Base-by-base conservation (phyloP, 2,888 invertebrate genomes). In the Agrilus mali region DNA sequence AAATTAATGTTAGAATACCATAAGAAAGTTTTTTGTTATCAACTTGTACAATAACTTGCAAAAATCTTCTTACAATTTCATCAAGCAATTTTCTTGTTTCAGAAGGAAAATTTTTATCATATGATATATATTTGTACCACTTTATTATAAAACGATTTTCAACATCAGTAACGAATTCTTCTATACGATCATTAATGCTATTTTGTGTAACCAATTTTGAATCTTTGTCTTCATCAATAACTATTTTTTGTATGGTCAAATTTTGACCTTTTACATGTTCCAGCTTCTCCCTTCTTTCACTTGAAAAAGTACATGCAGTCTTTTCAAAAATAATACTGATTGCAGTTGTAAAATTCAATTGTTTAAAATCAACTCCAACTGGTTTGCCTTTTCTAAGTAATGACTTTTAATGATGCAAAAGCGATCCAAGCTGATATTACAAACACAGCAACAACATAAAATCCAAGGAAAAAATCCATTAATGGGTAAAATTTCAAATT, bases 361-460 rank as follows among this genome's bases (percentile, higher is more conserved):
- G 3, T 27, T 27, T 10, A 27, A 27, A 10, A 10, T 27, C 10
- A 10, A 27, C 10, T 46, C 67, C 67, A 20, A 75, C 38, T 6
- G 76, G 74, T 53, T 71, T 72, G 50, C 71, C 74, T 47, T 72
- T 61, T 50, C 64, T 65, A 40, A 77, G 57, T 43, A 76, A 55
- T 64, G 69, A 72, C 54, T 75, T n/a, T 73, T 20, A 77, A 66
- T 55, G 68, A 65, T 52, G 69, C 67, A 55, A 74, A 72, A 59
- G 74, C 73, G 36, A 70, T 45, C 51, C 68, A 66, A 38, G 74
- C 55, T 3, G 74, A 69, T 1, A 63, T 46, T 33, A 72, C 53
- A 59, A 72, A 71, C 35, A 72, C 48, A 33, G 60, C 42, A 37
- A 70, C 33, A 43, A 69, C 50, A 50, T 72, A 73, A 36, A 68